phyloP scores from a whole-genome alignment of 1,140 invertebrate species.

The Nomia melanderi region DNA sequence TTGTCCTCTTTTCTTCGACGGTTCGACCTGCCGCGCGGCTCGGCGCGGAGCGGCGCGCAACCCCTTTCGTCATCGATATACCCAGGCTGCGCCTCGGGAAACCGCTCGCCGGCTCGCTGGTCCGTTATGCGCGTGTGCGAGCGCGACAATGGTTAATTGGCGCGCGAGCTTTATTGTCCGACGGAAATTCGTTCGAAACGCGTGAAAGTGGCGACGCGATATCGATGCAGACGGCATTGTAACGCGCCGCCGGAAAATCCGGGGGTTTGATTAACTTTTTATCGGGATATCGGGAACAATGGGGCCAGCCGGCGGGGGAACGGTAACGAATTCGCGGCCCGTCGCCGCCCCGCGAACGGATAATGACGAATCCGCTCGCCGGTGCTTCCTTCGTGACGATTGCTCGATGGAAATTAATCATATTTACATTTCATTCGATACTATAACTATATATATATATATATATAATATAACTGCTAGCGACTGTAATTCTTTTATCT shows the following conservation, averaged over 20 bases:
- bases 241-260: conserved; percentile 30
- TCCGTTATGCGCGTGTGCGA: too few species aligned
- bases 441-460: too few species aligned
- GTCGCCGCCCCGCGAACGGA: background rate
- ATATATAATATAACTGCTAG: too few species aligned
- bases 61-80: too few species aligned
- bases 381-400: too few species aligned
- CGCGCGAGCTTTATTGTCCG: conserved; percentile 28
- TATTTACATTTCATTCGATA: too few species aligned
- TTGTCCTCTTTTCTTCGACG: background rate
- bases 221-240: conserved; percentile 31
- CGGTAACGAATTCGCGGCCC: conserved; percentile 17
- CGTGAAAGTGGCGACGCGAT: conserved; percentile 28
- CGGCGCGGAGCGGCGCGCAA: too few species aligned
- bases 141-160: conserved; percentile 33
- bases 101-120: too few species aligned
- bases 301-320: background rate
- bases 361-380: background rate
- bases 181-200: conserved; percentile 30
- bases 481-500: too few species aligned
- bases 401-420: too few species aligned
- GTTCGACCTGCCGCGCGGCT: too few species aligned
- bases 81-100: too few species aligned
- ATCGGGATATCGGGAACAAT: conserved; percentile 43
- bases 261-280: conserved; percentile 41